phyloP scores from a whole-genome alignment of 2,797 vertebrate genomes.

The Pangasius djambal region DNA sequence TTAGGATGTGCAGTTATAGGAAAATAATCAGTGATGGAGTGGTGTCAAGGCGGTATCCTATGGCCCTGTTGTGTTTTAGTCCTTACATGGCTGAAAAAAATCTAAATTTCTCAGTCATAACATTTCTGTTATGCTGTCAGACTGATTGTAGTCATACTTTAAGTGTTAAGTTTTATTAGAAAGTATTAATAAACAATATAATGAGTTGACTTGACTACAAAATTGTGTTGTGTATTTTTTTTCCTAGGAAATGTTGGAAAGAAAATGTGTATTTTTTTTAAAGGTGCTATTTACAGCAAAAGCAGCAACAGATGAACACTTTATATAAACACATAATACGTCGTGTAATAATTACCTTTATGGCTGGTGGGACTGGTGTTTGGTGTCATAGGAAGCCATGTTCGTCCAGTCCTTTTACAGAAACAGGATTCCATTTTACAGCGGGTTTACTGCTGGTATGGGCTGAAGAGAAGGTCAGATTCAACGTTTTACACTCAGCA shows the following conservation, averaged over 20 bases:
- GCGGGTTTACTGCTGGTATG: conserved; percentile 65
- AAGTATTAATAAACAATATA: not conserved
- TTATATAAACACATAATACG: not conserved
- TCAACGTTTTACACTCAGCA: not conserved
- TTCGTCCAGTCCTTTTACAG: conserved; percentile 76
- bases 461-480: conserved; percentile 61
- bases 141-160: not conserved
- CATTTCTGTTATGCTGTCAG: not conserved
- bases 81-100: not conserved
- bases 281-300: not conserved
- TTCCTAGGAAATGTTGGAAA: not conserved
- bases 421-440: conserved; percentile 78
- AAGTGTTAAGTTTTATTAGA: not conserved
- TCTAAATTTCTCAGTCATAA: not conserved
- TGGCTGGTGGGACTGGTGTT: conserved; percentile 30
- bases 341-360: conserved; percentile 35
- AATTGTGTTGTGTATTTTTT: not conserved
- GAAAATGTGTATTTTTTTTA: not conserved
- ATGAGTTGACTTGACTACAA: not conserved
- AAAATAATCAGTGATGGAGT: not conserved
- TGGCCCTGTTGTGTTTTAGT: not conserved
- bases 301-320: not conserved
- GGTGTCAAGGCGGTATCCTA: not conserved
- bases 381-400: conserved; percentile 75
- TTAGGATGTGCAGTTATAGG: not conserved